Conservation (phyloP, 37 sponge, comb jelly and placozoan genomes). For the Halisarca cf. caerulea region DNA sequence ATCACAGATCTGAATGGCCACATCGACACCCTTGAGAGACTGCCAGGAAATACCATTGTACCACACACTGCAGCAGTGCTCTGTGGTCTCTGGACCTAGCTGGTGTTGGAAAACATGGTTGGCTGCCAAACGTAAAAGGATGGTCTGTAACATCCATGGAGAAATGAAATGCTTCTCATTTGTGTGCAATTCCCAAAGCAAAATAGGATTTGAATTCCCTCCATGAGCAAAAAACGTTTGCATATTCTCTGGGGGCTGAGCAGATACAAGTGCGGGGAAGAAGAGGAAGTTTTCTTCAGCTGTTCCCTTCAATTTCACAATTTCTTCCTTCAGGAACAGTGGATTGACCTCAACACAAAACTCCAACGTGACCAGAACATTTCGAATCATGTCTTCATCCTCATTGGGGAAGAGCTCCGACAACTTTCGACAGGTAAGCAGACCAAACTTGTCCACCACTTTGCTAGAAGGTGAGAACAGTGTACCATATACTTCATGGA, state of each 20-base stretch:
- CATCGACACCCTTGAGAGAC: not conserved
- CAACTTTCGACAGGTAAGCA: not conserved
- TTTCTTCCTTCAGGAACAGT: not conserved
- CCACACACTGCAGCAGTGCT: slow-evolving; percentile 3
- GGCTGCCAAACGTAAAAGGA: too few species aligned
- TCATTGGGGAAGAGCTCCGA: not conserved
- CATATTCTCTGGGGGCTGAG: not conserved
- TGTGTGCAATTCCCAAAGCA: too few species aligned
- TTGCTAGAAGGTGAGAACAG: not conserved
- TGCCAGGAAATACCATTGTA: not conserved
- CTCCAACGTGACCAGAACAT: not conserved
- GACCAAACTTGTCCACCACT: not conserved
- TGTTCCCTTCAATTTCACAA: not conserved
- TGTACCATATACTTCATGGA: not conserved
- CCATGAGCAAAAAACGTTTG: too few species aligned
- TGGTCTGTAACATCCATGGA: too few species aligned
- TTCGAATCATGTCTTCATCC: not conserved
- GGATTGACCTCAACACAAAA: not conserved
- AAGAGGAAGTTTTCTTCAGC: not conserved
- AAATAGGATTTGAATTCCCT: too few species aligned
- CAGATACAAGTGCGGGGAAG: not conserved
- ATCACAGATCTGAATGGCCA: not conserved
- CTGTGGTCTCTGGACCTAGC: not conserved
- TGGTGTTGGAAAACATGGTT: too few species aligned
- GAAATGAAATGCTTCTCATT: too few species aligned